phyloP scores from a whole-genome alignment of 1,140 invertebrate species.

The Pararge aegeria region DNA sequence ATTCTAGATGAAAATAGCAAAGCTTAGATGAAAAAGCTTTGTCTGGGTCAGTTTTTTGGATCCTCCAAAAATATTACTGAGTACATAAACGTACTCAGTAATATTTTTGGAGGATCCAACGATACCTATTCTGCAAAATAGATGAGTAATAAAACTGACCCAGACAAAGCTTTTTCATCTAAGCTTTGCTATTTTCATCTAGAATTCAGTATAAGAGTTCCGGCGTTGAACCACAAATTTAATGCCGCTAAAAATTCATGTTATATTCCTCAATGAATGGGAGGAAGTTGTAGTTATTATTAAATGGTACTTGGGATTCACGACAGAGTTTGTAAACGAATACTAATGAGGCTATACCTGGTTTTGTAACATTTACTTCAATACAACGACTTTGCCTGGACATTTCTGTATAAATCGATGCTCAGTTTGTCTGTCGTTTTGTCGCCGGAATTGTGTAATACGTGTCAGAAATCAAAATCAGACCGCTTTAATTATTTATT shows the following conservation, averaged over 20 bases:
- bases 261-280: slow-evolving; percentile 36
- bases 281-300: slow-evolving; percentile 49
- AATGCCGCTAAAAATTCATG: slow-evolving; percentile 40
- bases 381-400: slow-evolving; percentile 21
- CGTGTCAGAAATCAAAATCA: slow-evolving; percentile 6
- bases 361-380: slow-evolving; percentile 26
- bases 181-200: no score
- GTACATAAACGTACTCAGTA: no score
- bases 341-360: slow-evolving; percentile 36
- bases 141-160: no score
- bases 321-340: slow-evolving; percentile 35
- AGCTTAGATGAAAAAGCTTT: no score
- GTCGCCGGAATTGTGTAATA: slow-evolving; percentile 14
- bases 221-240: slow-evolving; percentile 19
- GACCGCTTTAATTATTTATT: no score
- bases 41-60: no score
- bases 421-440: slow-evolving; percentile 21
- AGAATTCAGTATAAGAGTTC: no score
- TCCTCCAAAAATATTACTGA: no score
- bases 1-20: no score
- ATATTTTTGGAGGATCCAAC: no score
- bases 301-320: slow-evolving; percentile 38
- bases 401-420: slow-evolving; percentile 24
- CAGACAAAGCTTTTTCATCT: no score
- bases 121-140: no score